These are phyloP conservation scores for Psittacula echo DNA, from an alignment of 2,797 vertebrate genomes.

Conservation along the genomic window DNA sequence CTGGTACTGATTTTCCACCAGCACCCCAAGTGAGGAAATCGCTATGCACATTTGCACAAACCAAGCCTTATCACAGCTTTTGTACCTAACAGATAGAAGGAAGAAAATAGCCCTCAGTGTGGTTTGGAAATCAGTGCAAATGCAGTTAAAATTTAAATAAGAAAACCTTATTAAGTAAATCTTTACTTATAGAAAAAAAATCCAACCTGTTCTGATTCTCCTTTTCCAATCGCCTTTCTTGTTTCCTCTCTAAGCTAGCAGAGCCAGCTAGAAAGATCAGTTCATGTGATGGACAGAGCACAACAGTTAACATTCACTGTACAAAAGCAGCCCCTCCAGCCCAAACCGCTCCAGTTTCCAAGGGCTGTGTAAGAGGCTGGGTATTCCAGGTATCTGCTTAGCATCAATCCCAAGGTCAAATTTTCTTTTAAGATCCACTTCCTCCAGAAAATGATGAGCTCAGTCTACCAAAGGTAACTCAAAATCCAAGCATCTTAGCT, in stretches of 20 bases:
- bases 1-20: neutral
- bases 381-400: neutral
- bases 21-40: neutral
- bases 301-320: neutral
- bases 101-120: neutral
- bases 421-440: neutral
- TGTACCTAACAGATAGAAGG: neutral
- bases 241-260: neutral
- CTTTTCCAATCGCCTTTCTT: neutral
- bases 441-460: neutral
- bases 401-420: slow-evolving; percentile 22
- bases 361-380: neutral
- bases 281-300: neutral
- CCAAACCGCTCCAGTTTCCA: neutral
- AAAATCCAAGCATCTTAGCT: neutral
- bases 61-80: neutral
- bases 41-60: neutral
- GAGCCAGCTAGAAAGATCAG: neutral
- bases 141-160: neutral
- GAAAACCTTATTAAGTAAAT: neutral
- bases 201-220: neutral
- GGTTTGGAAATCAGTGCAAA: neutral
- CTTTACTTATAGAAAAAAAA: neutral
- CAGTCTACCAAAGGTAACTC: neutral
- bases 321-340: neutral